These are phyloP conservation scores for Apamea epomidion DNA, from an alignment of 2,888 invertebrate genomes.

Conservation along the genomic window DNA sequence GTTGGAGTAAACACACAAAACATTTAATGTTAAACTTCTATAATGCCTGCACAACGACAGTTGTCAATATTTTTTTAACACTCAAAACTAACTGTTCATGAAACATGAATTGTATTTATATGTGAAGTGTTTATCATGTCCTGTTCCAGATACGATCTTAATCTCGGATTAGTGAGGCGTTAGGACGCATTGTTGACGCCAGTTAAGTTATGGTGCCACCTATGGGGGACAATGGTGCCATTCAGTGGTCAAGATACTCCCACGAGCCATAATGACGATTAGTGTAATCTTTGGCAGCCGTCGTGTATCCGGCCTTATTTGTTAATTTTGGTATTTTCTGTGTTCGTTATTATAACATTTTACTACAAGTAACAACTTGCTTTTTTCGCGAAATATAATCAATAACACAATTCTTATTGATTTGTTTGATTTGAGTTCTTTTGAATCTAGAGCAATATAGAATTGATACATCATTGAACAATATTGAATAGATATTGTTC, in stretches of 20 bases:
- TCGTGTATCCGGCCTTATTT: conserved; percentile 75
- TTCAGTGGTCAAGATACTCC: conserved; percentile 79
- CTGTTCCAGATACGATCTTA: conserved; percentile 86
- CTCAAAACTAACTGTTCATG: conserved; percentile 82
- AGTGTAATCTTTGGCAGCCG: conserved; percentile 71
- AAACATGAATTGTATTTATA: conserved; percentile 80
- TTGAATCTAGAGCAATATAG: too few relatives aligned
- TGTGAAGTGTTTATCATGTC: conserved; percentile 86
- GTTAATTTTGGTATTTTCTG: conserved; percentile 11
- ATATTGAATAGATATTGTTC: too few relatives aligned
- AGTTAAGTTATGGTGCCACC: conserved; percentile 81
- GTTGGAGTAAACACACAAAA: too few relatives aligned
- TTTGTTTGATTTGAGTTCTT: too few relatives aligned
- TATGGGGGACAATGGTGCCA: conserved; percentile 77
- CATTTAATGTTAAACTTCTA: conserved; percentile 44
- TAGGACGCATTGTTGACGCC: conserved; percentile 82
- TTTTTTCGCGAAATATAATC: too few relatives aligned
- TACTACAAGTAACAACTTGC: too few relatives aligned
- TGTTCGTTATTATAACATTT: neutral
- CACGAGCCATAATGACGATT: conserved; percentile 77
- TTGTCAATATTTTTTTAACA: conserved; percentile 77
- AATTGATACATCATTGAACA: too few relatives aligned
- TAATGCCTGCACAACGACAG: conserved; percentile 61
- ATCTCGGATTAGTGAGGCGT: conserved; percentile 85
- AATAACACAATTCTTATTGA: too few relatives aligned